Conservation (phyloP, 30 jellyfish, hydroid and myxozoan species). For the Aurelia coerulea region DNA sequence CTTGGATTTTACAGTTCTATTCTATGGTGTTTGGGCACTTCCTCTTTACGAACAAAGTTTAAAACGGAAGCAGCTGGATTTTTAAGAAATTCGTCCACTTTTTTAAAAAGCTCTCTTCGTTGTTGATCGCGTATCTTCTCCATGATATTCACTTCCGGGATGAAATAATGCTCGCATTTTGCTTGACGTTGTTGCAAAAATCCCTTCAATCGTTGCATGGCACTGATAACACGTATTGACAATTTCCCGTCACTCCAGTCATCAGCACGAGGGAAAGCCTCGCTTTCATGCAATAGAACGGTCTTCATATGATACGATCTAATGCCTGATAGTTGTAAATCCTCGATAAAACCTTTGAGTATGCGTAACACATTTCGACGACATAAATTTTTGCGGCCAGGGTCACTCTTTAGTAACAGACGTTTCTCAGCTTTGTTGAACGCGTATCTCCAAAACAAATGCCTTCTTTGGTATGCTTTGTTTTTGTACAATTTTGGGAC, state of each 20-base stretch:
- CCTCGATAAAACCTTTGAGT: slow-evolving; percentile 39
- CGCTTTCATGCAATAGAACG: too few relatives aligned
- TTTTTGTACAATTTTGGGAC: slow-evolving; percentile 10
- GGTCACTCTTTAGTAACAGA: slow-evolving; percentile 4
- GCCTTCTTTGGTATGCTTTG: not conserved
- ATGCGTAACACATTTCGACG: slow-evolving; percentile 60
- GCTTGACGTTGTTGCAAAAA: not conserved
- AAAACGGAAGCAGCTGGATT: slow-evolving; percentile 11
- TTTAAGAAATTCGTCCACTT: slow-evolving; percentile 5
- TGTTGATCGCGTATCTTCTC: slow-evolving; percentile 8
- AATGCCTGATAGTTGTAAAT: slow-evolving; percentile 37
- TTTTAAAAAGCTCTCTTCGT: not conserved
- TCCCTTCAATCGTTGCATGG: slow-evolving; percentile 5
- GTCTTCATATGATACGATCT: slow-evolving; percentile 45
- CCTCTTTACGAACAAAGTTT: not conserved
- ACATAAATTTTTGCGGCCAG: slow-evolving; percentile 25
- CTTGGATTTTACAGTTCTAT: too few relatives aligned
- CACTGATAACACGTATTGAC: not conserved
- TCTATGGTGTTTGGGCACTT: not conserved
- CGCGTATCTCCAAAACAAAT: slow-evolving; percentile 17
- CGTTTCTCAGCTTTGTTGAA: slow-evolving; percentile 15
- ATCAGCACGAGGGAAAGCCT: too few relatives aligned
- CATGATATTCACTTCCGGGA: slow-evolving; percentile 19
- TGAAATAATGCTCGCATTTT: slow-evolving; percentile 22
- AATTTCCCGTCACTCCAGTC: too few relatives aligned